Conservation (phyloP, 1,140 invertebrate genomes). For the Prorops nasuta region DNA sequence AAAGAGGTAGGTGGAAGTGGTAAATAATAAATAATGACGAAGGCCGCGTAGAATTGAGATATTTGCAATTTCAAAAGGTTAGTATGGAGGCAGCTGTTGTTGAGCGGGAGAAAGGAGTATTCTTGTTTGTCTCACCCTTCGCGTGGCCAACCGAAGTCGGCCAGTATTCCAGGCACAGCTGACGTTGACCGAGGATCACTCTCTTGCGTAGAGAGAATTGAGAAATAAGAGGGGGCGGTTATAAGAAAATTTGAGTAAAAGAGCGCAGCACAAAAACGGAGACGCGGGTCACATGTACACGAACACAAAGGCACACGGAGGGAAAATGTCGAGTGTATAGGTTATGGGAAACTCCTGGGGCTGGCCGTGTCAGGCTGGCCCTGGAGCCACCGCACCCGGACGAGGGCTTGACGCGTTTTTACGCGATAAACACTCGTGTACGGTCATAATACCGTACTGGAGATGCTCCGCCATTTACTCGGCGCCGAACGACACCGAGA, state of each 20-base stretch:
- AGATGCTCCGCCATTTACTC: constrained; percentile 29
- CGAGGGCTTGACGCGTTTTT: constrained; percentile 36
- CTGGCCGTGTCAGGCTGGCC: constrained; percentile 27
- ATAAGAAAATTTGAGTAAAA: neutral
- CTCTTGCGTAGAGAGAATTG: neutral
- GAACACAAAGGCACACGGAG: neutral
- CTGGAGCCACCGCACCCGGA: constrained; percentile 32
- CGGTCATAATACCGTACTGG: constrained; percentile 25
- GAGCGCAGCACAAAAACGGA: neutral
- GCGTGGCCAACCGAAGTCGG: no score
- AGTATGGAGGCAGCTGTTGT: no score
- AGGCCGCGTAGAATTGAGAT: no score
- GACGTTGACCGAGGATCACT: neutral
- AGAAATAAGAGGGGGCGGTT: neutral
- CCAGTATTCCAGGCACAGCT: no score
- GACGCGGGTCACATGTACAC: neutral
- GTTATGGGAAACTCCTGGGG: neutral
- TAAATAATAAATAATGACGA: no score
- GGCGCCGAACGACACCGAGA: no score
- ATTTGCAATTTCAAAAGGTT: no score
- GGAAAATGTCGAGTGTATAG: neutral
- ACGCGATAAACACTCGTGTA: constrained; percentile 31
- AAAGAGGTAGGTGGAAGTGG: no score
- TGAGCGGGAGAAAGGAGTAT: no score
- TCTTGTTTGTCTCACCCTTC: no score